phyloP scores from a whole-genome alignment of 2,797 vertebrate species.

The Florisuga fusca region DNA sequence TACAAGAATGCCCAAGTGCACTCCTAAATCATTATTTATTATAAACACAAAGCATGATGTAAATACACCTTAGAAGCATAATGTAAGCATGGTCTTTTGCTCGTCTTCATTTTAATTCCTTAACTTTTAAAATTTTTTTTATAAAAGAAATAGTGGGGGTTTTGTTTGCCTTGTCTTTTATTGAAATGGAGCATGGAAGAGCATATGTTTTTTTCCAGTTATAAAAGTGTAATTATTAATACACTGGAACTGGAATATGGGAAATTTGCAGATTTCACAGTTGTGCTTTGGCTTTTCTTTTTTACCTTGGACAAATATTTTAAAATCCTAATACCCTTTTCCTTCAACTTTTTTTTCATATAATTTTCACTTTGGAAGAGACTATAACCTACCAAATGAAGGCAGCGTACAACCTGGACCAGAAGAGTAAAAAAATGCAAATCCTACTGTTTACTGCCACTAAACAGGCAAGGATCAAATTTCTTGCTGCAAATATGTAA shows the following conservation, averaged over 20 bases:
- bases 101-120: background rate
- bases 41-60: background rate
- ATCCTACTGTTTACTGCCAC: background rate
- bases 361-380: background rate
- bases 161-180: background rate
- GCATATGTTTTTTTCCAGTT: background rate
- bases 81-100: background rate
- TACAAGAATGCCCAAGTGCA: background rate
- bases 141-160: background rate
- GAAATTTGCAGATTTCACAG: background rate
- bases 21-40: background rate
- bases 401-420: background rate
- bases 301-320: background rate
- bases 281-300: background rate
- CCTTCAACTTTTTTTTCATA: background rate
- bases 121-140: background rate
- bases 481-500: background rate
- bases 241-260: background rate
- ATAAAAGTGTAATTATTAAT: background rate
- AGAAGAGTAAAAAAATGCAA: background rate
- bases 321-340: background rate
- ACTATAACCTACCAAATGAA: background rate
- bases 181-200: background rate
- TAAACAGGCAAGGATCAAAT: background rate
- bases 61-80: background rate